A percentile compares a stretch with the other conserved stretches of the same genome.
Evolutionary conservation across 2,888 invertebrate species (phyloP).

Genomic region (Phyllotreta striolata): DNA sequence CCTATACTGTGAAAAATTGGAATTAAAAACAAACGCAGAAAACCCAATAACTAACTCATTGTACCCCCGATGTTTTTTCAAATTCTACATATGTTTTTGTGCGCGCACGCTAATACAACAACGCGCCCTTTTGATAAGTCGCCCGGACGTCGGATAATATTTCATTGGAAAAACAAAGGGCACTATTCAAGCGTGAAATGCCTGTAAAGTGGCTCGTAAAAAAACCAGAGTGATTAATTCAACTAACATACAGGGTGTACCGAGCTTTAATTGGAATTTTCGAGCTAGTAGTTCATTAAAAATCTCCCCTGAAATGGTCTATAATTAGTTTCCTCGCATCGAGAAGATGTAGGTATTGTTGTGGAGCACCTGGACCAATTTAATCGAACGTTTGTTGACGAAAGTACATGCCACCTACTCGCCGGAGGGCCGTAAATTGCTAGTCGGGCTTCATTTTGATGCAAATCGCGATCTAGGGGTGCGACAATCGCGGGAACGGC

Average conservation of each 20-base stretch:
- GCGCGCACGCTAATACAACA: constrained; percentile 9
- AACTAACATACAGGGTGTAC: constrained; percentile 18
- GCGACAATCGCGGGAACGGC: constrained; percentile 36
- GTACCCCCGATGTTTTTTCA: constrained; percentile 12
- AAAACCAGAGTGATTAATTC: constrained; percentile 21
- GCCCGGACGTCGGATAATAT: constrained; percentile 31
- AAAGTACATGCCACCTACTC: background rate
- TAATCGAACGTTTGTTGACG: no score
- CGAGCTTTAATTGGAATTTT: no score
- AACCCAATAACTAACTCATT: constrained; percentile 24
- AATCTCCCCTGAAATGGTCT: background rate
- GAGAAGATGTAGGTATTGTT: background rate
- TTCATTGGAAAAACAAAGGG: constrained; percentile 39
- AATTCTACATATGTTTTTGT: constrained; percentile 9
- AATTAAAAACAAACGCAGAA: constrained; percentile 24
- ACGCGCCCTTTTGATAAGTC: constrained; percentile 26
- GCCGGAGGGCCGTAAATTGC: constrained; percentile 11
- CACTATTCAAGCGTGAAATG: constrained; percentile 35
- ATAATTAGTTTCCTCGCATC: background rate
- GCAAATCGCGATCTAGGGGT: constrained; percentile 54
- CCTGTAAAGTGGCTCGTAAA: constrained; percentile 29
- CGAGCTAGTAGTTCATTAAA: no score
- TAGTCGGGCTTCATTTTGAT: constrained; percentile 51
- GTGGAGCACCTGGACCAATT: background rate
- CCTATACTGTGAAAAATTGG: constrained; percentile 9